These are phyloP conservation scores for Brachionus plicatilis DNA, from an alignment of 1,140 invertebrate species.

Conservation along the genomic window DNA sequence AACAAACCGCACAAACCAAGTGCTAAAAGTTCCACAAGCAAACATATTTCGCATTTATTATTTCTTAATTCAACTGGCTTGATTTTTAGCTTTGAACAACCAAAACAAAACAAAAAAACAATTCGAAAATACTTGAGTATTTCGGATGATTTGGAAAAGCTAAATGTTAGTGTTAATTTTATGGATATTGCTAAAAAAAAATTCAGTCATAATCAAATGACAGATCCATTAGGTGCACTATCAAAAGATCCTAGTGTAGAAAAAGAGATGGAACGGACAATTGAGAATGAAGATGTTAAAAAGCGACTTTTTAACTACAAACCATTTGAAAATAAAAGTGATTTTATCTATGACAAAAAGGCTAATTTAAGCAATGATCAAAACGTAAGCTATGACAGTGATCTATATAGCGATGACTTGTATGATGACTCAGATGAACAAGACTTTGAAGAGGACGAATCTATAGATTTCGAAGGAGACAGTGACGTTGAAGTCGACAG, in stretches of 20 bases:
- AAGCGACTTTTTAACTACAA: conserved; percentile 9
- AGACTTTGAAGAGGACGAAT: background rate
- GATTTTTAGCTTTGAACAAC: background rate
- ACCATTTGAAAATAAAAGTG: conserved; percentile 15
- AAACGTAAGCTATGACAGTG: background rate
- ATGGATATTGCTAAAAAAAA: background rate
- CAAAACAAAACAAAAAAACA: background rate
- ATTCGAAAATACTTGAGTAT: background rate
- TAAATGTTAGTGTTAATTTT: background rate
- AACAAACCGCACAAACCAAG: background rate
- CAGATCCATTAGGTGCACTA: background rate
- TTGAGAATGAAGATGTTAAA: background rate
- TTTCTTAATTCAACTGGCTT: background rate
- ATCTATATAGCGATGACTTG: background rate
- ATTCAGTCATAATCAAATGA: background rate
- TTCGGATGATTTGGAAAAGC: background rate
- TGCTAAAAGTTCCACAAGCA: background rate
- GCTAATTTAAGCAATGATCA: background rate
- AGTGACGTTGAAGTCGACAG: conserved; percentile 18
- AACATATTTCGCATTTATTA: background rate
- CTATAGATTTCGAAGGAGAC: background rate
- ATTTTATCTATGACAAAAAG: background rate
- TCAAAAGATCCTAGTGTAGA: background rate
- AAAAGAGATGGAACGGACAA: background rate
- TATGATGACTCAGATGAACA: conserved; percentile 11